Base-by-base conservation (phyloP, 2,113 vertebrate species). In the Eurystomus gularis region DNA sequence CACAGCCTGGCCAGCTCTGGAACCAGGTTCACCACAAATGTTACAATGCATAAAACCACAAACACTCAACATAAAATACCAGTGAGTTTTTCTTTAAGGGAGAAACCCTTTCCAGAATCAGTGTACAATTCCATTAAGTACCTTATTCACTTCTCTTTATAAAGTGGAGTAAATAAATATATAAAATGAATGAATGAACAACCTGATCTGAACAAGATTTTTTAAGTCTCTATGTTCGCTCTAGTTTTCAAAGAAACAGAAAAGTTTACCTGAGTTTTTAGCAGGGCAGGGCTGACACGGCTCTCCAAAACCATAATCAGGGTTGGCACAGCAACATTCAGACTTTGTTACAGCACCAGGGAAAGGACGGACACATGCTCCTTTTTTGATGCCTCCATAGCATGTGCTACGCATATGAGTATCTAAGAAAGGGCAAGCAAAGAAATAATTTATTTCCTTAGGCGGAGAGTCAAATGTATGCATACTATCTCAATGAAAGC, bases 391-490 rank as follows among this genome's bases (percentile, higher is more conserved):
- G 44, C 94, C 93, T 77, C 98, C 98, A 55, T 98, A 98, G 92
- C 98, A 98, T 7, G 98, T 98, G 91, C 98, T 98, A 65, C 97
- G 98, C 96, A 98, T 80, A 24, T 98, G 98, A 58, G 98, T 98
- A 70, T 98, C 98, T 98, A 29, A 69, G 51, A 89, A 61, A 40
- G 24, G 55, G 40, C 13, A 84, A 69, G 17, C 29, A 84, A 75
- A 82, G 13, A 44, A 90, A 20, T 8, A 44, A 69, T 55, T 62
- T 46, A 39, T 61, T 81, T 91, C 60, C 48, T 75, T 39, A 78
- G 29, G 31, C 66, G 52, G 21, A 62, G 10, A 37, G 37, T n/a
- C 57, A 89, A 65, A 69, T 65, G 13, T 17, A 79, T 49, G 28
- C n/a, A 75, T 42, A n/a, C 2, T 24, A 58, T 28, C 35, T 33